These are phyloP conservation scores for Leiothrix lutea DNA, from an alignment of 2,113 vertebrate genomes.

Conservation along the genomic window DNA sequence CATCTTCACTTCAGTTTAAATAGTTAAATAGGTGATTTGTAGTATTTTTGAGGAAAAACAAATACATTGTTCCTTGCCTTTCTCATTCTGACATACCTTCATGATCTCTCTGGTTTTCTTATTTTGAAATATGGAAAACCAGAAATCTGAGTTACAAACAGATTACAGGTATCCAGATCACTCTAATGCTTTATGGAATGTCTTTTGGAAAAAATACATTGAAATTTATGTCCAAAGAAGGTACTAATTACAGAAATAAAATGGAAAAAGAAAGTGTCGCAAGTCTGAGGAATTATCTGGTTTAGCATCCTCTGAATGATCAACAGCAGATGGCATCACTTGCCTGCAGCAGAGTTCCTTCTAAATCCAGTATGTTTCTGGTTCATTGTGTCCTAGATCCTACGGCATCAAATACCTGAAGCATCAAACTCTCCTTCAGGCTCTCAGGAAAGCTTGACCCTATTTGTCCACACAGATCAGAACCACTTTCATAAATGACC, in stretches of 20 bases:
- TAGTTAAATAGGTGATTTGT: neutral
- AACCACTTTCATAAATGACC: neutral
- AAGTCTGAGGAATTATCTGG: neutral
- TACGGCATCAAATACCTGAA: neutral
- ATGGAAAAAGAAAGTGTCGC: neutral
- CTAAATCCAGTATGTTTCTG: neutral
- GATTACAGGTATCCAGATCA: neutral
- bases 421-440: neutral
- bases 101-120: neutral
- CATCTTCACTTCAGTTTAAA: neutral
- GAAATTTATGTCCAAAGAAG: neutral
- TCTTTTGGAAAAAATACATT: neutral
- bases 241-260: neutral
- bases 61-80: neutral
- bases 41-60: neutral
- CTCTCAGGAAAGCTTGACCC: neutral
- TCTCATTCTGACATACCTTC: neutral
- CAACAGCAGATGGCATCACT: constrained; percentile 28
- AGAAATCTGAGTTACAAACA: neutral
- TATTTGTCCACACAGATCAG: neutral
- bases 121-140: neutral
- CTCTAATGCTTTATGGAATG: neutral
- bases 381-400: neutral
- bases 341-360: neutral
- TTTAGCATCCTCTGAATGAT: neutral